Base-by-base conservation (phyloP, 2,888 invertebrate species). In the Orchesellides sinensis region DNA sequence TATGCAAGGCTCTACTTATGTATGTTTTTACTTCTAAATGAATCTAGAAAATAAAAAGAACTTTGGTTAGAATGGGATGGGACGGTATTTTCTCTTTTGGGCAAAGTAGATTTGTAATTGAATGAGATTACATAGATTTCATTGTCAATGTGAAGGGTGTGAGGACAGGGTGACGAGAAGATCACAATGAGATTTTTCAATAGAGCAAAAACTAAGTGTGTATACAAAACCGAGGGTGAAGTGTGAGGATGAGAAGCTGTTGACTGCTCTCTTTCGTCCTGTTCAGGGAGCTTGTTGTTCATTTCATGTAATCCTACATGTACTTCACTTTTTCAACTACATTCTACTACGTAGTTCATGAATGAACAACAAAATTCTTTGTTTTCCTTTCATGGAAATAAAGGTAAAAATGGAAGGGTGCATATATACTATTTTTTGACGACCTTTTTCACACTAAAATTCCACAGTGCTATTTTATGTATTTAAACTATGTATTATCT, bases 81-180 rank as follows among this genome's bases (percentile, higher is more conserved):
- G 65, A 35, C 65, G 65, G 40, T 40, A 19, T 65, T 21, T 29
- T 29, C 61, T 29, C n/a, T n/a, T n/a, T 0, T n/a, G 61, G 29
- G 29, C 17, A 49, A 17, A 52, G 10, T 68, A 27, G 47, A 47
- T 49, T 29, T 52, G 17, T 32, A 23, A 52, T 32, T 74, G 23
- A 74, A 74, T 74, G 77, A 40, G 77, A 77, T 77, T 66, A 77
- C 56, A 77, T 19, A 25, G 66, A 68, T 68, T 68, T 68, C 77
- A 77, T 77, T 77, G 77, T 68, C 56, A 77, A 68, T 68, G 77
- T 68, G 68, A 77, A 77, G 77, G 77, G 68, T 75, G 65, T 75
- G 65, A 49, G 17, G 49, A 49, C 49, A 35, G n/a, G 10, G 27
- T n/a, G 27, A 14, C n/a, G 27, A 66, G 21, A 66, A n/a, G 25